phyloP scores from a whole-genome alignment of 1,140 invertebrate genomes.

The Diachasmimorpha longicaudata region DNA sequence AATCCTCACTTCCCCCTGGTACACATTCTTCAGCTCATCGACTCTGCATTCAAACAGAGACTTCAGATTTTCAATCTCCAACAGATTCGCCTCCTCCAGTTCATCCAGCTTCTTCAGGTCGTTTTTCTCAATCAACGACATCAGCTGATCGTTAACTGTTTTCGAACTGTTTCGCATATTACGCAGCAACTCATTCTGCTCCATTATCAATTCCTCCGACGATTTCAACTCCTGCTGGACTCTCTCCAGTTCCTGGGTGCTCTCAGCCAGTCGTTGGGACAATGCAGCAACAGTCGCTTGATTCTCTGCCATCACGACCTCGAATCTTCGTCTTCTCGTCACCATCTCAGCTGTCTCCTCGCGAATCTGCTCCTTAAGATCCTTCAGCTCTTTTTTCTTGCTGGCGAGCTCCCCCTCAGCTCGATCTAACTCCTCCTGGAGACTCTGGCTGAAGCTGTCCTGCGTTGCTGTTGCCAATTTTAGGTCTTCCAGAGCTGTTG shows the following conservation, averaged over 20 bases:
- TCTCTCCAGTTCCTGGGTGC: constrained; percentile 51
- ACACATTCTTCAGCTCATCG: constrained; percentile 40
- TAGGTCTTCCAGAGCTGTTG: constrained; percentile 42
- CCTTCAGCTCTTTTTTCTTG: constrained; percentile 51
- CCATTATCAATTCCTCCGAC: constrained; percentile 40
- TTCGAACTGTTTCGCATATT: constrained; percentile 49
- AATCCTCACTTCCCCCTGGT: constrained; percentile 41
- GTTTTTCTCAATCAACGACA: constrained; percentile 43
- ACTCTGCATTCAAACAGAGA: constrained; percentile 44
- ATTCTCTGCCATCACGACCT: constrained; percentile 56
- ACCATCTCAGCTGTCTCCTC: constrained; percentile 57
- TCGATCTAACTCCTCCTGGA: constrained; percentile 55
- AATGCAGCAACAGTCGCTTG: constrained; percentile 53
- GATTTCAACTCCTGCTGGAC: constrained; percentile 48
- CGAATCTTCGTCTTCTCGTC: constrained; percentile 47
- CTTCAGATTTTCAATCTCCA: constrained; percentile 47
- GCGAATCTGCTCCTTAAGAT: constrained; percentile 55
- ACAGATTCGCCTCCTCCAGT: constrained; percentile 42
- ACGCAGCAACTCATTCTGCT: constrained; percentile 46
- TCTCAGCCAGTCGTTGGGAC: constrained; percentile 47
- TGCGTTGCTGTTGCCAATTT: not conserved
- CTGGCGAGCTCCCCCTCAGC: constrained; percentile 53
- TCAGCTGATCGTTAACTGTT: constrained; percentile 46
- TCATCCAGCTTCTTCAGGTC: constrained; percentile 48
- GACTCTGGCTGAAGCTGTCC: constrained; percentile 56